Conservation (phyloP, 2,113 vertebrate genomes). For the Marmota monax region DNA sequence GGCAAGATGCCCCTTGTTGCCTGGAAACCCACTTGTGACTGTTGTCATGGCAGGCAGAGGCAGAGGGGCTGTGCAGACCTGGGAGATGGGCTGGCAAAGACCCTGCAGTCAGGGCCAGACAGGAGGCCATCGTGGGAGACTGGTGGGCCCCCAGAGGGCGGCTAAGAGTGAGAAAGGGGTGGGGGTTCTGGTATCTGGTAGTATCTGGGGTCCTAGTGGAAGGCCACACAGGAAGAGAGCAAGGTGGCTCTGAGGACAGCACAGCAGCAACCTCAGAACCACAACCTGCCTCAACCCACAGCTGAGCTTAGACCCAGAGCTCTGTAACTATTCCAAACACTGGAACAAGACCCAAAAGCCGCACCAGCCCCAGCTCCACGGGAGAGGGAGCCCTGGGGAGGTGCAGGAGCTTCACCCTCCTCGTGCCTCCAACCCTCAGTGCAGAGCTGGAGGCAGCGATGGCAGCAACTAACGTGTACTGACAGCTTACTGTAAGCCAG, state of each 20-base stretch:
- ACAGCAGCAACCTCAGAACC: rapidly evolving
- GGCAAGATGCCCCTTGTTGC: constrained; percentile 55
- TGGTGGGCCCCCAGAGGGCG: neutral
- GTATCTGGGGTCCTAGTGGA: neutral
- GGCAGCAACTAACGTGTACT: rapidly evolving
- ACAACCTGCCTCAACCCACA: neutral
- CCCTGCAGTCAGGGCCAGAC: neutral
- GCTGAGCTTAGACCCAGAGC: neutral
- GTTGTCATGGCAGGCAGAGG: constrained; percentile 40
- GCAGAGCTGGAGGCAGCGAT: rapidly evolving
- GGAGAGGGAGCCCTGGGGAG: neutral
- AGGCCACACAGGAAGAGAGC: rapidly evolving
- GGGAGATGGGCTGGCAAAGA: neutral
- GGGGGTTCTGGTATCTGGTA: neutral
- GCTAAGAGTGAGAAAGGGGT: no score
- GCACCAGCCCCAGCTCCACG: neutral
- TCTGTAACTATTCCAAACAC: neutral
- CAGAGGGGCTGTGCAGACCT: neutral
- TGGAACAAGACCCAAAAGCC: neutral
- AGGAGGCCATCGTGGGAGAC: neutral
- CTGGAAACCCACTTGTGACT: neutral
- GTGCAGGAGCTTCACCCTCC: neutral
- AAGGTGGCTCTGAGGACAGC: neutral
- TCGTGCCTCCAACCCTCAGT: neutral
- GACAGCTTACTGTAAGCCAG: neutral